phyloP scores from a whole-genome alignment of 2,113 vertebrate genomes.

The Nansenia antarctica region DNA sequence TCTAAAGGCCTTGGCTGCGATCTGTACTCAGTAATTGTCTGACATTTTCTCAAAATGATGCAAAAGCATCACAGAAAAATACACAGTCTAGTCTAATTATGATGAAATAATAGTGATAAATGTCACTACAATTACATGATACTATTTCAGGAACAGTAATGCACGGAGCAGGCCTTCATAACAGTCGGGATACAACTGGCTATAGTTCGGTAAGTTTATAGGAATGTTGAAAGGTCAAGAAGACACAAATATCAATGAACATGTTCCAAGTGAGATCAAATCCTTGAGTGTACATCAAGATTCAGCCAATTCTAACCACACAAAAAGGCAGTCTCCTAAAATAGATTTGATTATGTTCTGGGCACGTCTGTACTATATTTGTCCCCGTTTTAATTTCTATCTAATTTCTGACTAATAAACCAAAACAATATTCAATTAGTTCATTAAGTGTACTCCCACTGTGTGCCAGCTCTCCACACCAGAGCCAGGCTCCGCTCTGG shows the following conservation, averaged over 20 bases:
- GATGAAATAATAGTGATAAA: slow-evolving; percentile 23
- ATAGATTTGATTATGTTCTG: slow-evolving; percentile 56
- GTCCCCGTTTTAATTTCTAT: slow-evolving; percentile 68
- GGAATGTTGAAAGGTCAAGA: too few relatives aligned
- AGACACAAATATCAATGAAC: not conserved
- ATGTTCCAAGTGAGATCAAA: not conserved
- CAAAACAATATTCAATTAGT: slow-evolving; percentile 78
- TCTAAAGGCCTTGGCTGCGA: too few relatives aligned
- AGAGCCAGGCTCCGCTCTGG: slow-evolving; percentile 66
- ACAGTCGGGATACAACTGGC: too few relatives aligned
- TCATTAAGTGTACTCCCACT: slow-evolving; percentile 82
- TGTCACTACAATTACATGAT: slow-evolving; percentile 30
- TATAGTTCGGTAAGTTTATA: too few relatives aligned
- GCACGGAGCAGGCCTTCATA: too few relatives aligned
- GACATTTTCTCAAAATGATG: too few relatives aligned
- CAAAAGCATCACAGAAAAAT: not conserved
- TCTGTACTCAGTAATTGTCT: too few relatives aligned
- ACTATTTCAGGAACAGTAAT: slow-evolving; percentile 12
- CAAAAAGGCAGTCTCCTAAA: slow-evolving; percentile 54
- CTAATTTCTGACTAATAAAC: slow-evolving; percentile 79
- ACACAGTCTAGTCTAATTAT: slow-evolving; percentile 8
- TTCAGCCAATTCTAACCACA: not conserved
- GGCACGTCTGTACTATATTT: slow-evolving; percentile 57
- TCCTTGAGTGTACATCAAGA: not conserved
- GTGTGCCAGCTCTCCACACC: slow-evolving; percentile 73